Conservation (phyloP, 2,888 invertebrate genomes). For the Lasius platythorax region DNA sequence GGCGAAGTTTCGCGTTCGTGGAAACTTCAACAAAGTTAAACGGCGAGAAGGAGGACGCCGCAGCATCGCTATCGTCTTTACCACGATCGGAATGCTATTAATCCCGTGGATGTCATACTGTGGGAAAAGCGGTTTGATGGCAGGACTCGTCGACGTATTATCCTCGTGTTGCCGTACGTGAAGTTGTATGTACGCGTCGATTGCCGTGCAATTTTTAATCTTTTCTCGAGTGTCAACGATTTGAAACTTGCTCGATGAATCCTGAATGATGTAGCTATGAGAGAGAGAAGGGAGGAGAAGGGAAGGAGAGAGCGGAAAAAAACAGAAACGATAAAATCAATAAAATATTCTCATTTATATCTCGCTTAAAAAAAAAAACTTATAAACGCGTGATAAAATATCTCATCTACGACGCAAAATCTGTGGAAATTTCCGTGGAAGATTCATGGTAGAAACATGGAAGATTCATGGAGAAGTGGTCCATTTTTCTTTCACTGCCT, state of each 20-base stretch:
- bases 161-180: not conserved
- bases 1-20: constrained; percentile 54
- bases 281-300: not conserved
- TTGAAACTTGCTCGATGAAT: not conserved
- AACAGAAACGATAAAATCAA: not conserved
- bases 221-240: not conserved
- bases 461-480: no score
- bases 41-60: not conserved
- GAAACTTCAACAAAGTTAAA: constrained; percentile 48
- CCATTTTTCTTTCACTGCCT: no score
- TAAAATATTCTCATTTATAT: no score
- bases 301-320: not conserved
- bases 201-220: not conserved
- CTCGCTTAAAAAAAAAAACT: no score
- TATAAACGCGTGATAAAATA: no score
- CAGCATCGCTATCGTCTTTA: constrained; percentile 28
- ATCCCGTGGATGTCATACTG: constrained; percentile 19
- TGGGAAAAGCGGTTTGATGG: constrained; percentile 10
- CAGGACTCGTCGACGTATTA: not conserved
- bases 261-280: not conserved
- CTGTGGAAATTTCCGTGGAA: no score
- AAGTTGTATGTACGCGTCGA: not conserved
- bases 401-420: no score
- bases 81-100: constrained; percentile 42
- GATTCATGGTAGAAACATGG: no score